phyloP scores from a whole-genome alignment of 1,140 invertebrate genomes.

The Drepana arcuata region DNA sequence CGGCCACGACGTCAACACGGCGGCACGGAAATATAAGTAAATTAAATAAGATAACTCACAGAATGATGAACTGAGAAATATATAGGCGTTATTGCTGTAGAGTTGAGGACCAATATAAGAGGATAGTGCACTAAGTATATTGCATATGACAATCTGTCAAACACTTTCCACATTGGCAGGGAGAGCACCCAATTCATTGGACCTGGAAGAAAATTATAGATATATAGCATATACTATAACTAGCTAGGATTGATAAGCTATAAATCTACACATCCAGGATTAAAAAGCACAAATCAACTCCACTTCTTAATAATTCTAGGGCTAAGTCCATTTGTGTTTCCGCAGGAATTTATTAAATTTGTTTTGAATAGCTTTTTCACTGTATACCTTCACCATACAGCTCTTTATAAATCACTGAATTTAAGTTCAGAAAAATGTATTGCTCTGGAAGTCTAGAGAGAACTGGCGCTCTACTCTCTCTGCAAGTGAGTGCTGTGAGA shows the following conservation, averaged over 20 bases:
- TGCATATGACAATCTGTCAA: slow-evolving; percentile 57
- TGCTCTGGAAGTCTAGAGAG: too few species aligned
- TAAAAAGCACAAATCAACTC: not conserved
- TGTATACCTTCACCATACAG: not conserved
- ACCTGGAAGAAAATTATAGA: slow-evolving; percentile 27
- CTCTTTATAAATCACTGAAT: too few species aligned
- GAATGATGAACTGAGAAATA: slow-evolving; percentile 14
- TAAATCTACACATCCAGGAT: not conserved
- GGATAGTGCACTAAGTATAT: slow-evolving; percentile 64
- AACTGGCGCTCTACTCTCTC: too few species aligned
- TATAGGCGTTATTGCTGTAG: slow-evolving; percentile 8
- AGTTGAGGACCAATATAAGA: slow-evolving; percentile 18
- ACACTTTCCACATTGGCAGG: slow-evolving; percentile 55
- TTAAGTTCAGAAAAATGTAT: too few species aligned
- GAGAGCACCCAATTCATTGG: slow-evolving; percentile 63
- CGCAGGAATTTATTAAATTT: too few species aligned
- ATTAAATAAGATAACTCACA: slow-evolving; percentile 9
- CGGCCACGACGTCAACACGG: too few species aligned
- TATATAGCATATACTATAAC: too few species aligned
- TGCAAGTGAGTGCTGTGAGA: too few species aligned
- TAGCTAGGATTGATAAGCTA: too few species aligned
- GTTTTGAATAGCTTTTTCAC: not conserved
- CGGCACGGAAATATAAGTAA: not conserved
- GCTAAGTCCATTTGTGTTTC: too few species aligned
- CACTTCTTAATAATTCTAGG: not conserved